Base-by-base conservation (phyloP, 2,888 invertebrate genomes). In the Epistrophe grossulariae region DNA sequence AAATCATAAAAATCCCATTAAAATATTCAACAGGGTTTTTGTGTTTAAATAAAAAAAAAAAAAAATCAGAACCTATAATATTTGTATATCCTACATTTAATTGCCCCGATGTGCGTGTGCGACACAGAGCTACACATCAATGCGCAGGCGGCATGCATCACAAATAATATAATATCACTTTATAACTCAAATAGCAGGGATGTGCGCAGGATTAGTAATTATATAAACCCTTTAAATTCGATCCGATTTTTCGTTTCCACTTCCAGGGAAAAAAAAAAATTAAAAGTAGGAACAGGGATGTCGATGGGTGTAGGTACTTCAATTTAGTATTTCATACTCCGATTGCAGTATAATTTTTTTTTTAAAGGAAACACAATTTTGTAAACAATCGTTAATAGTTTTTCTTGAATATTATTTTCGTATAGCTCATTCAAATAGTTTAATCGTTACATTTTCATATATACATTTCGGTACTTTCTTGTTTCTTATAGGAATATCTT, bases 1-100 rank as follows among this genome's bases (percentile, higher is more conserved):
- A 81, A 79, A 85, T 85, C 85, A 85, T 85, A 85, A 85, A 82
- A 85, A 78, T 85, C 85, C 74, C 74, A 85, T 85, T 73, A 85
- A 79, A 50, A 60, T 84, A 79, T 79, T 84, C 83, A 79, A 73
- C 72, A 57, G 35, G 43, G 64, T 62, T 73, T 48, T 64, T 43
- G 45, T 85, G 73, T 78, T 73, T 85, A 57, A 78, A 70, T 31
- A 50, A 35, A 52, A 52, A 13, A 52, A 52, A 52, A 52, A 24
- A 24, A 24, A 52, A 7, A 6, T 15, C 50, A 45, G 60, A 60
- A 28, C 48, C 72, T 52, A n/a, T n/a, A 82, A 68, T 59, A 60
- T 59, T 40, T 17, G 13, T 74, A 48, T 80, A 80, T 84, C 68
- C 77, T 59, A 84, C 55, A 81, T 84, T 85, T 85, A 82, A 85